Base-by-base conservation (phyloP, 2,888 invertebrate species). In the Esperia sulphurella region DNA sequence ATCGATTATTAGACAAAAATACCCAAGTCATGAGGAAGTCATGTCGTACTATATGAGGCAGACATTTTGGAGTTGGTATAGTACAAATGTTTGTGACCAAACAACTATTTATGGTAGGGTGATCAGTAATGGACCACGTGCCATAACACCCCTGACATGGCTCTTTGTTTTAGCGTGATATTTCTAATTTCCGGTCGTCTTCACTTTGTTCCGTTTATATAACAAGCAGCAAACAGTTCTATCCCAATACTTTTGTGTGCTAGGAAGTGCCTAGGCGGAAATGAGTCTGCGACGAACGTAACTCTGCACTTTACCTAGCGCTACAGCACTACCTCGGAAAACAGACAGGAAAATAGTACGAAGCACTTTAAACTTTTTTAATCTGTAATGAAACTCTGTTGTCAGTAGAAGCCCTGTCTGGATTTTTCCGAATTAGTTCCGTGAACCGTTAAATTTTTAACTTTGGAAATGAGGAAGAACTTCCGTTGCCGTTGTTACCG, bases 341-440 rank as follows among this genome's bases (percentile, higher is more conserved):
- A 29, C 41, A 41, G 41, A 8, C 41, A 29, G 42, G 53, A 43
- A 56, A 60, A 63, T 67, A 67, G 66, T 65, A 60, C 48, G 53
- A 57, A 65, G 63, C 65, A 65, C 63, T 71, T 59, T 55, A 63
- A 72, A 75, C 69, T 74, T 75, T 75, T 75, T 76, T 74, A 74
- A 75, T 75, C 70, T 68, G 60, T 68, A 58, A 65, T 59, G 60
- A 65, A 71, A 69, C 61, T 68, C 62, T 46, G 51, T 61, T 61
- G 61, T 67, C 64, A 53, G 59, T 55, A 63, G 63, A 54, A 57
- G 55, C 55, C 62, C 65, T n/a, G n/a, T n/a, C n/a, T 57, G 62
- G 58, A 62, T 70, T 71, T 71, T 73, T 65, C 58, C 54, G 62
- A 68, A 69, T 63, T 62, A 67, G 62, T 64, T 65, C 61, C 55